Base-by-base conservation (phyloP, 2,797 vertebrate species). In the Fistularia tabacaria region DNA sequence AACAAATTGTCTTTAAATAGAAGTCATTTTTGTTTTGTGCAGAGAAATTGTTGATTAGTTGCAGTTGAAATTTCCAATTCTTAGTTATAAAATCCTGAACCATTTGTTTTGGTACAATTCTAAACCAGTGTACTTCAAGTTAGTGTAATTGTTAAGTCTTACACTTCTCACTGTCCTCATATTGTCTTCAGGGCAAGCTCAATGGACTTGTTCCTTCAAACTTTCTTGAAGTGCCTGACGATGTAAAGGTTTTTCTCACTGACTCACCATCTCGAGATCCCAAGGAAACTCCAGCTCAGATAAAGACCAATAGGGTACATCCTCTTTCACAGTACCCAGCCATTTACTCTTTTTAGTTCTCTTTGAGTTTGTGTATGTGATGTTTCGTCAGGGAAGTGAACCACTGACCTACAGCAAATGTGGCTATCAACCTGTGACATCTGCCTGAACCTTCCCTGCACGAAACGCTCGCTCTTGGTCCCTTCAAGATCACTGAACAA, bases 211-310 rank as follows among this genome's bases (percentile, higher is more conserved):
- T 98, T 84, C 97, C 97, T 79, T 99, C 97, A 74, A 99, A 99
- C 91, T 99, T 99, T 88, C 93, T 99, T 51, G 96, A 99, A 95
- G 97, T 99, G 93, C 97, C 97, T 94, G 95, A 98, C 1, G 97
- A 99, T 38, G 95, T 99, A 43, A 96, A 99, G 80, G 97, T 99
- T 76, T 96, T 93, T 83, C 92, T 99, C 11, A 96, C 95, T 0
- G 94, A 98, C 3, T 92, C 88, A 25, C 93, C 94, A 49, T 83
- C 91, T 49, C 92, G 88, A 62, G 93, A 92, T 36, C 77, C 84
- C 59, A 93, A 92, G 14, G 96, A 98, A 51, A 73, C 90, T 2
- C 92, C 94, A 9, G 64, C 54, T 54, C 87, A 93, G 59, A 89
- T 94, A 51, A 98, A 98, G 92, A 94, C 93, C 60, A 98, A 98